Evolutionary conservation across 2,797 vertebrate genomes (phyloP), one percentile per base, ranked within the genome.

Genomic region (Anabacerthia variegaticeps): DNA sequence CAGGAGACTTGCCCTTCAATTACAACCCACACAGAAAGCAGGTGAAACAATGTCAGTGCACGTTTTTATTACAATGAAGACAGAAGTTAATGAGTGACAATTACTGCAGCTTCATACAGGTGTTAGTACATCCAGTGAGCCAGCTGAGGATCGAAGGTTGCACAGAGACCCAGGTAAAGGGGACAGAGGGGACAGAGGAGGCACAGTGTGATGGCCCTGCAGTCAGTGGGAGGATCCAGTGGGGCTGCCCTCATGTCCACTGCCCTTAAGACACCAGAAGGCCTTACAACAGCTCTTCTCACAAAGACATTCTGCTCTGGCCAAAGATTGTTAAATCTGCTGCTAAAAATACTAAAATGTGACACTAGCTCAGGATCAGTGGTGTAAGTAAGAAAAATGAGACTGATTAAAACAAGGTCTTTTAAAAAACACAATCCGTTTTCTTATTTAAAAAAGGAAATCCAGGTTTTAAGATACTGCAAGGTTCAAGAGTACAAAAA

Each of bases 401-500:
- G 58, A 65, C 37, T 52, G n/a, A 77, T 85, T 85, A 71, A 88
- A 95, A 85, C 32, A 86, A 3, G 19, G 9, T 41, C 30, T 86
- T 92, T 61, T 19, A 77, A 78, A 55, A 71, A 12, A 15, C 48
- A 68, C 26, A 49, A 39, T 24, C 17, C 9, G 63, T 79, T 88
- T 69, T 82, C 58, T 43, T 80, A 68, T 69, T 81, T 85, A 72
- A 91, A 91, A 87, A 92, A 67, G 27, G 30, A 86, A 94, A 71
- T 23, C 11, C 17, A 75, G 43, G 16, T 27, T 92, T 81, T 79
- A 75, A 54, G 59, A 73, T 63, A 73, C 72, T 61, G 69, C 52
- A 73, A 78, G 71, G 79, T 36, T 85, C 66, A 68, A 66, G 55
- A 96, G 73, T 95, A 91, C 89, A 96, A 94, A 96, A 94, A 95